Evolutionary conservation across 2,888 invertebrate species (phyloP).

Genomic region (Ryuthela nishihirai): DNA sequence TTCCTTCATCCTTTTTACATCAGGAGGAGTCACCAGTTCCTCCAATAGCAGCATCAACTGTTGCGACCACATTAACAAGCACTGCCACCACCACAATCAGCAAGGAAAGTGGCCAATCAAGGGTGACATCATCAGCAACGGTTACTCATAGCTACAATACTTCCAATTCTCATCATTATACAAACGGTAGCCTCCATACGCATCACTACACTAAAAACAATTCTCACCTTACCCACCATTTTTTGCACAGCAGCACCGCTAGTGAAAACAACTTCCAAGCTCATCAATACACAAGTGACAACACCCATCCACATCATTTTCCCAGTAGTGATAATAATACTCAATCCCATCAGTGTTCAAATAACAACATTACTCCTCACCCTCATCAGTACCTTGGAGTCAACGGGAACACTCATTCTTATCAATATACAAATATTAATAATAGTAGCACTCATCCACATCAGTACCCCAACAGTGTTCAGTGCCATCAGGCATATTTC

Average conservation of each 20-base stretch:
- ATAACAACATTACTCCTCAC: slow-evolving; percentile 9
- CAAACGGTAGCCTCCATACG: too few relatives aligned
- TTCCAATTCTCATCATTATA: too few relatives aligned
- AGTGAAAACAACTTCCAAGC: too few relatives aligned
- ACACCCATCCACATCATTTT: too few relatives aligned
- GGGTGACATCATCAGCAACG: not conserved
- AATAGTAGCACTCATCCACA: slow-evolving; percentile 5
- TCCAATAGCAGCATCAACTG: not conserved
- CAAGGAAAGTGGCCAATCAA: slow-evolving; percentile 22
- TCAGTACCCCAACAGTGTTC: slow-evolving; percentile 7
- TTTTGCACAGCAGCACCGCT: too few relatives aligned
- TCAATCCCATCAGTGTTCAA: slow-evolving; percentile 13
- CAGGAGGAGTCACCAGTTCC: slow-evolving; percentile 18
- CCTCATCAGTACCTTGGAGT: slow-evolving; percentile 1
- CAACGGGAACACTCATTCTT: not conserved
- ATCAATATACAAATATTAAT: slow-evolving; percentile 1
- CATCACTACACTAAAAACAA: too few relatives aligned
- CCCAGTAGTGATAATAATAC: too few relatives aligned
- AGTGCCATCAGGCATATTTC: too few relatives aligned
- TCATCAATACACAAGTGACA: too few relatives aligned
- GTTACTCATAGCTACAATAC: too few relatives aligned
- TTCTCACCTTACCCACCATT: too few relatives aligned
- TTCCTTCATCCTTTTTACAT: slow-evolving; percentile 19
- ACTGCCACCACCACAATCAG: slow-evolving; percentile 9
- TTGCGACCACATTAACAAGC: slow-evolving; percentile 16